Percentiles rank a stretch among this genome's conserved stretches.
Conservation (phyloP, 1,140 invertebrate genomes). For the Thereuonema tuberculata region DNA sequence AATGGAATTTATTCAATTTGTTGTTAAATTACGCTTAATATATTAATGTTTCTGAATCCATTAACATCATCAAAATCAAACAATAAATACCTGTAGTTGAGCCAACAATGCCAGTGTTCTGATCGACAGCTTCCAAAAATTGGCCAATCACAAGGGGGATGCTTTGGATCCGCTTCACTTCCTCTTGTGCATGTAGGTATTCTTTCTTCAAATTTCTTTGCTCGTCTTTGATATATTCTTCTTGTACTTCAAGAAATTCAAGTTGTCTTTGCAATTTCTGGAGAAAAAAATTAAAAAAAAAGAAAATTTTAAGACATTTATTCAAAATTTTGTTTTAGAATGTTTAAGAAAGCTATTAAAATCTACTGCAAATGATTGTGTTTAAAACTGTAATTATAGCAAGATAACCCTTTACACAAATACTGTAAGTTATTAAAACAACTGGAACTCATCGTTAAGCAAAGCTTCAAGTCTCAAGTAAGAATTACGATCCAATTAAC, state of each 20-base stretch:
- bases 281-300: slow-evolving; percentile 16
- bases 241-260: slow-evolving; percentile 94
- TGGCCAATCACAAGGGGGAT: slow-evolving; percentile 95
- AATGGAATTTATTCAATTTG: no score
- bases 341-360: background rate
- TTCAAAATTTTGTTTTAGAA: background rate
- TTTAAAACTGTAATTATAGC: background rate
- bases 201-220: slow-evolving; percentile 95
- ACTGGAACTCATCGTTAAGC: no score
- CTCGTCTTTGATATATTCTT: slow-evolving; percentile 98
- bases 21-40: no score
- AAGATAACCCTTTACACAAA: no score
- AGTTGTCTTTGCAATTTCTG: slow-evolving; percentile 88
- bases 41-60: no score
- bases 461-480: no score
- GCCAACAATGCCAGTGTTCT: slow-evolving; percentile 89
- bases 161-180: slow-evolving; percentile 91
- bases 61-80: no score
- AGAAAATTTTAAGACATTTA: no score
- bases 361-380: background rate
- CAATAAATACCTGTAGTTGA: slow-evolving; percentile 62
- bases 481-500: no score
- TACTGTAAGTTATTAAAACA: no score
- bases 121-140: slow-evolving; percentile 94
- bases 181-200: slow-evolving; percentile 93